These are phyloP conservation scores for Siniperca knerii DNA, from an alignment of 2,113 vertebrate genomes.

Conservation along the genomic window DNA sequence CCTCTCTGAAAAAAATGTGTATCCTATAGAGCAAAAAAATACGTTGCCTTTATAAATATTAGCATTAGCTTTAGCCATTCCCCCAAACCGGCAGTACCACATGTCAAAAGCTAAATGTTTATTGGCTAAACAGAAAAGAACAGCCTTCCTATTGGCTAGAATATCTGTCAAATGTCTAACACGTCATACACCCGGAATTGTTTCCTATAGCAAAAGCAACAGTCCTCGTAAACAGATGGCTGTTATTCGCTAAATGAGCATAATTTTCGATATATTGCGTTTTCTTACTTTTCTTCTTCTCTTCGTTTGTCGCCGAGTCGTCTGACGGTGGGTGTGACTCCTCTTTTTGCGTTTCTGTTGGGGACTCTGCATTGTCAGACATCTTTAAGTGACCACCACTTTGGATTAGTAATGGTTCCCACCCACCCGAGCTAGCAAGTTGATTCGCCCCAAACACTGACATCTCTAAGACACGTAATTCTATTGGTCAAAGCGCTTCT, in stretches of 20 bases:
- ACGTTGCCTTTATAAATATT: background rate
- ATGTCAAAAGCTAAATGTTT: background rate
- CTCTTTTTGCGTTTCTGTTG: conserved; percentile 82
- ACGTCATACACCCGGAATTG: conserved; percentile 56
- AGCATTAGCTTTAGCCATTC: conserved; percentile 47
- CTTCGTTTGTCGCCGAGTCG: conserved; percentile 71
- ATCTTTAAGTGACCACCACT: conserved; percentile 70
- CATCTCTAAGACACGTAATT: background rate
- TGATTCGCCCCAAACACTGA: background rate
- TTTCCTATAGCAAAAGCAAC: background rate
- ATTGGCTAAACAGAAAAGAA: conserved; percentile 55
- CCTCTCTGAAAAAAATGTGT: background rate
- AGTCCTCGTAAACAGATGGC: background rate
- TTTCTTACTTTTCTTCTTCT: conserved; percentile 87
- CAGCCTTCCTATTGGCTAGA: conserved; percentile 54
- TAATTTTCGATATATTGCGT: background rate
- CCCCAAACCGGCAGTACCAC: background rate
- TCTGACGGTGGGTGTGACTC: conserved; percentile 75
- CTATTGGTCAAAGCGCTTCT: conserved; percentile 52
- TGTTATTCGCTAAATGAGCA: background rate
- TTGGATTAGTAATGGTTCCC: background rate
- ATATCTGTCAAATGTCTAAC: background rate
- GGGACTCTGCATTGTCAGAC: conserved; percentile 85
- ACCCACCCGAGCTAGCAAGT: background rate
- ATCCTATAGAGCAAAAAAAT: background rate